Conservation (phyloP, 2,113 vertebrate species). For the Emydura subglobosa region DNA sequence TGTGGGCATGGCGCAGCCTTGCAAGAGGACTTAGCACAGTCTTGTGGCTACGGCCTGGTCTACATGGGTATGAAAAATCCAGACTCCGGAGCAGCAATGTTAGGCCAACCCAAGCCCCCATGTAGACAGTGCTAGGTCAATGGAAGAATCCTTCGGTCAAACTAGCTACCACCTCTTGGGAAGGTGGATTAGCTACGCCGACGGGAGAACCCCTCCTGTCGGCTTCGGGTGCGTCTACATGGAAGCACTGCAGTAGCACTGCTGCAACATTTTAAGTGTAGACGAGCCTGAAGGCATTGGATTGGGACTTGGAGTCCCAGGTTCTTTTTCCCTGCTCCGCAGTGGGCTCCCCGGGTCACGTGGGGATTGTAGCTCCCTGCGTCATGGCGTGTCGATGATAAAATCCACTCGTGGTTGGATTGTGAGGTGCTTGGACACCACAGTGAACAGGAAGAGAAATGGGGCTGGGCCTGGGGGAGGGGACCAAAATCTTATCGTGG, state of each 20-base stretch:
- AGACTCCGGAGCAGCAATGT: too few relatives aligned
- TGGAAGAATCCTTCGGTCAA: neutral
- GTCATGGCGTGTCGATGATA: neutral
- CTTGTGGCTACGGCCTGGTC: neutral
- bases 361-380: neutral
- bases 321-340: neutral
- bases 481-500: neutral
- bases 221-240: too few relatives aligned
- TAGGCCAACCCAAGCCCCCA: too few relatives aligned
- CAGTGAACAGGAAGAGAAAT: neutral
- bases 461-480: too few relatives aligned
- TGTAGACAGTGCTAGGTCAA: neutral
- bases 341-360: too few relatives aligned
- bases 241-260: too few relatives aligned
- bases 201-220: too few relatives aligned
- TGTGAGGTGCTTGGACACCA: neutral
- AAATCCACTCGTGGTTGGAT: neutral
- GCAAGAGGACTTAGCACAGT: neutral
- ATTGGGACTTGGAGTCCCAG: neutral
- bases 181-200: too few relatives aligned
- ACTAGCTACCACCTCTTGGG: too few relatives aligned
- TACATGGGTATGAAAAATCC: neutral
- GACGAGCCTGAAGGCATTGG: neutral
- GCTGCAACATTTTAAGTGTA: neutral
- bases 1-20: neutral